Base-by-base conservation (phyloP, 2,797 vertebrate species). In the Simalia tracyae region DNA sequence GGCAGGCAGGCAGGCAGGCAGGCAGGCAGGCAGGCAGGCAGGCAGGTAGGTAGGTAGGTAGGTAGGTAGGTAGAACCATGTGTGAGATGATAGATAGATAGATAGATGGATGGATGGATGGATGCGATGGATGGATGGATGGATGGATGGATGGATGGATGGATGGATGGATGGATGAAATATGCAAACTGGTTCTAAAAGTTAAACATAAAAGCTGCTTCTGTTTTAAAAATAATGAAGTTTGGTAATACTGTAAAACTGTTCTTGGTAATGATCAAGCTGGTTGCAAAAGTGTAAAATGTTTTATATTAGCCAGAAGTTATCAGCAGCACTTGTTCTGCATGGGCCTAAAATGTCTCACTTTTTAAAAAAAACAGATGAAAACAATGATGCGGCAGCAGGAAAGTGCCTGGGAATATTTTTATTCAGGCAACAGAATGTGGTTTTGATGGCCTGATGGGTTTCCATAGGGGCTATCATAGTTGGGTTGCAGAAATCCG, bases 121-220 rank as follows among this genome's bases (percentile, higher is more conserved):
- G 3, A 59, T 28, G 26, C n/a, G 8, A 56, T 2, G 36, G 12
- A 84, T 26, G 28, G 8, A 42, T 19, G 86, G 12, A 17, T n/a
- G 57, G 36, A 36, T 36, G 2, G 36, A 36, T 36, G 2, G 36
- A 36, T 36, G 2, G 7, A 57, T 26, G 9, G 3, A 59, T 28
- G 26, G 8, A 56, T 2, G 36, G 12, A 84, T 26, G 28, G 8
- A 42, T 19, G 86, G 12, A 17, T n/a, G 57, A 63, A 28, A 60
- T 63, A 88, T 81, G 56, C 15, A 87, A 56, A 86, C 46, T 57
- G 59, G 22, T 57, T 66, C n/a, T 86, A 36, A 63, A 89, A 60
- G 14, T 84, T 84, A 57, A 90, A 59, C 64, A 90, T 91, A 8
- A 89, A 90, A 94, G 90, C 87, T 76, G 22, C 31, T 42, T 24